These are phyloP conservation scores for Apodemus agrarius DNA, from an alignment of 2,797 vertebrate species.

Conservation along the genomic window DNA sequence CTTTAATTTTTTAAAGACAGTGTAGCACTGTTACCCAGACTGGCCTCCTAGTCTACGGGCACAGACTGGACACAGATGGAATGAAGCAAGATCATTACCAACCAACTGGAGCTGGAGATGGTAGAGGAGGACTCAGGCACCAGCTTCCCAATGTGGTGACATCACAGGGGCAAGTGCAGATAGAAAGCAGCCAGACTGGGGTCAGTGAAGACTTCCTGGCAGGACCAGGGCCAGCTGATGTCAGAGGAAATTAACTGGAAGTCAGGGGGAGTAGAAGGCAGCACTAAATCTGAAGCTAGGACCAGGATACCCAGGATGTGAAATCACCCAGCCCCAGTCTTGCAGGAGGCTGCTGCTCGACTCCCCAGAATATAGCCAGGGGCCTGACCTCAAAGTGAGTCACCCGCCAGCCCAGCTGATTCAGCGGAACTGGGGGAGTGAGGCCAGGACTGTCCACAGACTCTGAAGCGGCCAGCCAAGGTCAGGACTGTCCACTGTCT, in stretches of 20 bases:
- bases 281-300: background rate
- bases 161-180: background rate
- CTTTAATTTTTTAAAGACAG: background rate
- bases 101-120: background rate
- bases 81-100: background rate
- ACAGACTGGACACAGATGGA: background rate
- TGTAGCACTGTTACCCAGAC: background rate
- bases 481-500: background rate
- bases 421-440: background rate
- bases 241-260: background rate
- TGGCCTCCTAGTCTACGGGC: background rate
- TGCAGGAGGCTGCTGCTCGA: background rate
- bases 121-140: background rate
- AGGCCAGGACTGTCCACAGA: background rate
- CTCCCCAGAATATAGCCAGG: background rate
- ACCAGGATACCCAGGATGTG: background rate
- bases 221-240: background rate
- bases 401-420: background rate
- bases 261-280: background rate
- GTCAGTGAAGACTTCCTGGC: background rate
- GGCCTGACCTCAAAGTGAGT: constrained; percentile 60
- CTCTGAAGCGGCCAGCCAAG: background rate
- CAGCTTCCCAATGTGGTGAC: background rate
- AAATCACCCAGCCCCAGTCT: background rate
- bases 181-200: background rate